Percentiles rank a stretch among this genome's conserved stretches.
Conservation (phyloP, 2,888 invertebrate species). For the Melieria picta region DNA sequence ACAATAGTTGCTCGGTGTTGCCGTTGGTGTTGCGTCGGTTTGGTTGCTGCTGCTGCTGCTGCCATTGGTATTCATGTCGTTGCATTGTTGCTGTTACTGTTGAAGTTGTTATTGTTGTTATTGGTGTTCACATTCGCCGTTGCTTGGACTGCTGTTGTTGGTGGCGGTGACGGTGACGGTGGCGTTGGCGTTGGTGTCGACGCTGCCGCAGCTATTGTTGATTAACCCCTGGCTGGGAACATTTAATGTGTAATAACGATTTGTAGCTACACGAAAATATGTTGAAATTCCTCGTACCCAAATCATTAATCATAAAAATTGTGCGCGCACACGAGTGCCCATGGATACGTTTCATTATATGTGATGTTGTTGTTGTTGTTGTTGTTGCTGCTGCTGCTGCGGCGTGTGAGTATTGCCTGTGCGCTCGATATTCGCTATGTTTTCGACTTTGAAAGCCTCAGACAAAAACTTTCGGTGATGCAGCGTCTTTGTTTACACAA, state of each 20-base stretch:
- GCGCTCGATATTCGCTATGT: neutral
- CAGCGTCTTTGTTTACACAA: slow-evolving; percentile 26
- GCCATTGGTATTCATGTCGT: neutral
- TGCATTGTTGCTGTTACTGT: slow-evolving; percentile 14
- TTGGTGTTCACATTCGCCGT: neutral
- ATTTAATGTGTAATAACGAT: slow-evolving; percentile 65
- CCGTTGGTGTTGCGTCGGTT: neutral
- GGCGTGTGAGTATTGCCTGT: slow-evolving; percentile 12
- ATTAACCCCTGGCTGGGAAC: slow-evolving; percentile 60
- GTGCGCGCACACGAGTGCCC: slow-evolving; percentile 12
- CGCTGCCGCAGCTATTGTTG: slow-evolving; percentile 38
- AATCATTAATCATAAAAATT: slow-evolving; percentile 46
- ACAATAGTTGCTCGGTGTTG: neutral
- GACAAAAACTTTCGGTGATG: slow-evolving; percentile 8
- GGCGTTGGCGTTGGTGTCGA: slow-evolving; percentile 6
- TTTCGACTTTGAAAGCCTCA: slow-evolving; percentile 14
- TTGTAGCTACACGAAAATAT: slow-evolving; percentile 58
- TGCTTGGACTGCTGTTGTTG: neutral
- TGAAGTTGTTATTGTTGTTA: slow-evolving; percentile 25
- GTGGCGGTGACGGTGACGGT: neutral
- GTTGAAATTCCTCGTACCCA: slow-evolving; percentile 61
- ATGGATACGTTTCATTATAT: neutral
- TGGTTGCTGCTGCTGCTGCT: slow-evolving; percentile 14
- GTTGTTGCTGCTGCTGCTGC: neutral
- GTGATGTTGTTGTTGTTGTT: neutral